phyloP scores from a whole-genome alignment of 2,113 vertebrate genomes.

The Phoxinus phoxinus region DNA sequence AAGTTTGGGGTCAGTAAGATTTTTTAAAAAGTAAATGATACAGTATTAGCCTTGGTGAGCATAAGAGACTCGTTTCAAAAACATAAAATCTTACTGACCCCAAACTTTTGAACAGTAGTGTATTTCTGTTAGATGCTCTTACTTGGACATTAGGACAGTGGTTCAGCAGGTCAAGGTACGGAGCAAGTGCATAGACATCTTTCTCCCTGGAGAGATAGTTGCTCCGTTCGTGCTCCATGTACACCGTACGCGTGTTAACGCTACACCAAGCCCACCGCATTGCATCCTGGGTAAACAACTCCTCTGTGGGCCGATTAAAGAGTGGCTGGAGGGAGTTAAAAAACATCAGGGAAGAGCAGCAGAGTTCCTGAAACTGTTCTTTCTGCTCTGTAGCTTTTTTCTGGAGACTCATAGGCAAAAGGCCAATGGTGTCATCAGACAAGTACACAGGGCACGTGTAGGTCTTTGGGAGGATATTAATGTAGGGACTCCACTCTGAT shows the following conservation, averaged over 20 bases:
- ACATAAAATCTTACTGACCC: not conserved
- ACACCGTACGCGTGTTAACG: conserved; percentile 91
- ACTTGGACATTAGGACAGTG: conserved; percentile 89
- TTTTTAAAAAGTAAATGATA: not conserved
- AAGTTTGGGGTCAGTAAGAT: too few species aligned
- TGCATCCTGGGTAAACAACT: conserved; percentile 81
- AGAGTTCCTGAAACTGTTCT: conserved; percentile 71
- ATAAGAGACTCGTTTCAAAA: not conserved
- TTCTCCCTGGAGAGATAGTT: conserved; percentile 78
- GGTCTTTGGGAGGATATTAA: conserved; percentile 81
- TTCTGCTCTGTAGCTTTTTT: conserved; percentile 79
- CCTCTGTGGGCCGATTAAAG: conserved; percentile 71
- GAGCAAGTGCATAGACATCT: conserved; percentile 87
- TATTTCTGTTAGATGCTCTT: conserved; percentile 39
- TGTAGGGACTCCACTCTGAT: conserved; percentile 88
- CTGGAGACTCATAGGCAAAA: conserved; percentile 77
- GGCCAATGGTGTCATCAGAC: conserved; percentile 66
- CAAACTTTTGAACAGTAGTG: not conserved
- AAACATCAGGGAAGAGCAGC: conserved; percentile 74
- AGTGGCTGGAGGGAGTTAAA: conserved; percentile 86
- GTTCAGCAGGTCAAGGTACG: conserved; percentile 92
- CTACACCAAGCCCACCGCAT: conserved; percentile 95
- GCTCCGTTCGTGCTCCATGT: conserved; percentile 77
- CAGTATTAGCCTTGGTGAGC: not conserved
- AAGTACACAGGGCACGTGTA: conserved; percentile 87